Percentiles rank a stretch among this genome's conserved stretches.
Conservation (phyloP, 2,113 vertebrate species). For the Pangasianodon gigas region DNA sequence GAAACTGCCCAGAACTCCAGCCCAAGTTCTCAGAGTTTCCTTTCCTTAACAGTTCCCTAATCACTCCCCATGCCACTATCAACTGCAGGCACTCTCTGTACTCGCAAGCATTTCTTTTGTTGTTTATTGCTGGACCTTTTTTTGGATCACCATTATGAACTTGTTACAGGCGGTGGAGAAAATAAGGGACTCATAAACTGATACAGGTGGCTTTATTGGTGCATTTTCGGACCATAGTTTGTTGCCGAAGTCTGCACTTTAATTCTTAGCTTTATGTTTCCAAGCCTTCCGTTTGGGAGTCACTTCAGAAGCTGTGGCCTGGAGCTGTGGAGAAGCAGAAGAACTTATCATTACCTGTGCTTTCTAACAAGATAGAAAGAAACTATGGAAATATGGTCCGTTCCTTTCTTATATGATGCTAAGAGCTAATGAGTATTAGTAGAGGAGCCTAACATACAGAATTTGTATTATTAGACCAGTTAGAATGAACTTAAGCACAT, state of each 20-base stretch:
- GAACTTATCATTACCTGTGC: background rate
- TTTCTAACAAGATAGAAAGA: background rate
- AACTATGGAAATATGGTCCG: background rate
- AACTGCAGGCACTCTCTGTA: background rate
- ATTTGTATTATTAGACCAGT: background rate
- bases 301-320: background rate
- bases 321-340: background rate
- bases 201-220: background rate
- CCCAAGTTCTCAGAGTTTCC: background rate
- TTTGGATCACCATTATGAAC: background rate
- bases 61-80: background rate
- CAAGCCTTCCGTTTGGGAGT: background rate
- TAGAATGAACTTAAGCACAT: background rate
- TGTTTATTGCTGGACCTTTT: background rate
- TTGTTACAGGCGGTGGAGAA: background rate
- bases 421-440: constrained; percentile 12
- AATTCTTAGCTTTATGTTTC: background rate
- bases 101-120: background rate
- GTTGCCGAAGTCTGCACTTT: background rate
- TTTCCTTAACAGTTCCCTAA: constrained; percentile 7
- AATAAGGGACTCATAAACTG: background rate
- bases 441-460: background rate
- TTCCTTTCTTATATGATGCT: background rate
- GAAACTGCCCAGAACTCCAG: background rate
- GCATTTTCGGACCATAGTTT: background rate